A percentile compares a stretch with the other conserved stretches of the same genome.
These are phyloP conservation scores for Gobionotothen gibberifrons DNA, from an alignment of 2,797 vertebrate genomes.

Conservation along the genomic window DNA sequence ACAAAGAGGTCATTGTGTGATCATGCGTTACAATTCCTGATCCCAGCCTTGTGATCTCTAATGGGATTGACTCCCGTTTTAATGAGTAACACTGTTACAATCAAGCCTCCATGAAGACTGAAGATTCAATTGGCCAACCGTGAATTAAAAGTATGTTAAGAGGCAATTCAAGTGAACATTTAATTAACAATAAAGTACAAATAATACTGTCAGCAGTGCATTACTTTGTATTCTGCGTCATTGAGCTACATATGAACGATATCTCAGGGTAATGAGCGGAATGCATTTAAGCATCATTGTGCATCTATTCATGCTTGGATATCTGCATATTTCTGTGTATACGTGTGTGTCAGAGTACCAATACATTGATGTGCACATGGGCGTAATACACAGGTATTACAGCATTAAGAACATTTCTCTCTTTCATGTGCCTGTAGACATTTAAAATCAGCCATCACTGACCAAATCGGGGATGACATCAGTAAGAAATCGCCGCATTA, in stretches of 20 bases:
- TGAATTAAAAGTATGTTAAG: slow-evolving; percentile 27
- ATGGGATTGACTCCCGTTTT: slow-evolving; percentile 31
- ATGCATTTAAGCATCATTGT: slow-evolving; percentile 6
- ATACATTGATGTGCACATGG: neutral
- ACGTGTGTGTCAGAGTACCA: neutral
- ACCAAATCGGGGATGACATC: slow-evolving; percentile 37
- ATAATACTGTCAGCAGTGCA: slow-evolving; percentile 5
- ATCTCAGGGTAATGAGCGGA: slow-evolving; percentile 18
- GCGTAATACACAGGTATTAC: neutral
- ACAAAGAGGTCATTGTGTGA: slow-evolving; percentile 56
- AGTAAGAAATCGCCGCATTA: slow-evolving; percentile 36
- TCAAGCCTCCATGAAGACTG: slow-evolving; percentile 13
- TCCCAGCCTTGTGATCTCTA: slow-evolving; percentile 32
- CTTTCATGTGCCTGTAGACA: slow-evolving; percentile 10
- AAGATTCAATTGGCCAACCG: slow-evolving; percentile 17
- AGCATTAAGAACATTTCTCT: slow-evolving; percentile 8
- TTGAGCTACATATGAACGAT: slow-evolving; percentile 23
- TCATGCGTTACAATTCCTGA: slow-evolving; percentile 16
- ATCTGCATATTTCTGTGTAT: neutral
- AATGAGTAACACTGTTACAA: slow-evolving; percentile 30
- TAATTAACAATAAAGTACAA: slow-evolving; percentile 37
- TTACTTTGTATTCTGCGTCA: slow-evolving; percentile 29
- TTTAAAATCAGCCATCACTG: slow-evolving; percentile 54
- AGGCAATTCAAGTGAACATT: slow-evolving; percentile 28
- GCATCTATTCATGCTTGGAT: neutral